Base-by-base conservation (phyloP, 2,113 vertebrate genomes). In the Podocnemis expansa region DNA sequence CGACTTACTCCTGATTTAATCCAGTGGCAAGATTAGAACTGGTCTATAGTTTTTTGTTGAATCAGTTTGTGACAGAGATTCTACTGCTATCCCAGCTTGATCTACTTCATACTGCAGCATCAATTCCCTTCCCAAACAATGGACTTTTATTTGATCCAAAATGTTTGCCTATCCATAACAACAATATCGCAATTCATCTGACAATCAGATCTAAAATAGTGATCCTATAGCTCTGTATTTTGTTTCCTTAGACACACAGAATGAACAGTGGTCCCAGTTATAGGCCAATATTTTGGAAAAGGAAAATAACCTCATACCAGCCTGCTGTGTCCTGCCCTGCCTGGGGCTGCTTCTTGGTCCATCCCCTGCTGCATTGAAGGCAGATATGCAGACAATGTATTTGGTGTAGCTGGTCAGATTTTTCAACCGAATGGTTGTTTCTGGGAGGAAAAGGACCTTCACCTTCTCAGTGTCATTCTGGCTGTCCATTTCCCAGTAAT, bases 281-380 rank as follows among this genome's bases (percentile, higher is more conserved):
- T 10, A 0, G 0, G 27, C 12, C 2, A 0, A 2, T 76, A 54
- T 45, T 60, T 43, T 5, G 41, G 13, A 78, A 45, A 5, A 43
- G 56, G 49, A 5, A 38, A 1, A 1, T 0, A 0, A 0, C 5
- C 6, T 85, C 98, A 7, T 98, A 99, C 99, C 99, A 0, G 99
- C 99, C 97, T 99, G 99, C 45, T 98, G 98, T 0, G 99, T 99
- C 89, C 98, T 98, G 47, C 99, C 98, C 80, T 95, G 98, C 0
- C 96, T 96, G 31, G 99, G 99, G 86, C 98, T 98, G n/a, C 99
- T 99, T 75, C 97, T 96, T 0, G 99, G 99, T 17, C 99, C 99
- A 0, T 99, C 99, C 3, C 99, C 99, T 0, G 99, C 99, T 0
- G 98, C 98, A 16, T 99, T 99, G 98, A 99, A 99, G 24, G 99